A percentile compares a stretch with the other conserved stretches of the same genome.
Conservation (phyloP, 1,140 invertebrate genomes). For the Pantala flavescens region DNA sequence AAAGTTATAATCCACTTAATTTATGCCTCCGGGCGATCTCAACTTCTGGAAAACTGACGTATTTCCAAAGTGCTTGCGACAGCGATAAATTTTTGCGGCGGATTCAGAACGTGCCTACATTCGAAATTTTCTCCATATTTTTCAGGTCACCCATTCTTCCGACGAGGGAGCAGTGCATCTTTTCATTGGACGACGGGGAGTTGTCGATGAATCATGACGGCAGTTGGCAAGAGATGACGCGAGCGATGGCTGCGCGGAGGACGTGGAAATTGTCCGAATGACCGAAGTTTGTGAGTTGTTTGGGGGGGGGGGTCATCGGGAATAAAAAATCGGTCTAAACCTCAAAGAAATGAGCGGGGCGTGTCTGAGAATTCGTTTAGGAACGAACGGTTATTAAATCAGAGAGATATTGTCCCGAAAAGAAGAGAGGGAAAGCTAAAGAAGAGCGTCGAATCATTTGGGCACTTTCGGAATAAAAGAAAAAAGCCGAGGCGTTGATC, state of each 20-base stretch:
- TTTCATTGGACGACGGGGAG: not conserved
- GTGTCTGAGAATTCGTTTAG: conserved; percentile 1
- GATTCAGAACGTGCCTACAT: no score
- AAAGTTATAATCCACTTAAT: no score
- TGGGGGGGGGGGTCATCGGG: not conserved
- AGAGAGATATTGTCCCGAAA: not conserved
- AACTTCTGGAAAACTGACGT: no score
- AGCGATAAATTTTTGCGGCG: no score
- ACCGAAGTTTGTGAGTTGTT: not conserved
- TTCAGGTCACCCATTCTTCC: no score
- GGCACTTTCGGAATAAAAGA: no score
- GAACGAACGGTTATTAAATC: not conserved
- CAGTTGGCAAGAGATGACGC: no score
- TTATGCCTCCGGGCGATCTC: no score
- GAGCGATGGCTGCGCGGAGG: not conserved
- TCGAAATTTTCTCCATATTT: no score
- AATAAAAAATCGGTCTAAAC: not conserved
- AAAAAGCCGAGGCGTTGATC: no score
- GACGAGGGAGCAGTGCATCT: not conserved
- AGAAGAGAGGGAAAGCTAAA: not conserved
- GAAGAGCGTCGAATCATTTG: not conserved
- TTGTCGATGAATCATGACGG: no score
- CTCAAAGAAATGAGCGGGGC: not conserved
- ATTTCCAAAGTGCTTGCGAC: no score
- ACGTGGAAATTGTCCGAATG: not conserved